These are phyloP conservation scores for Urocynchramus pylzowi DNA, from an alignment of 2,113 vertebrate species.

Conservation along the genomic window DNA sequence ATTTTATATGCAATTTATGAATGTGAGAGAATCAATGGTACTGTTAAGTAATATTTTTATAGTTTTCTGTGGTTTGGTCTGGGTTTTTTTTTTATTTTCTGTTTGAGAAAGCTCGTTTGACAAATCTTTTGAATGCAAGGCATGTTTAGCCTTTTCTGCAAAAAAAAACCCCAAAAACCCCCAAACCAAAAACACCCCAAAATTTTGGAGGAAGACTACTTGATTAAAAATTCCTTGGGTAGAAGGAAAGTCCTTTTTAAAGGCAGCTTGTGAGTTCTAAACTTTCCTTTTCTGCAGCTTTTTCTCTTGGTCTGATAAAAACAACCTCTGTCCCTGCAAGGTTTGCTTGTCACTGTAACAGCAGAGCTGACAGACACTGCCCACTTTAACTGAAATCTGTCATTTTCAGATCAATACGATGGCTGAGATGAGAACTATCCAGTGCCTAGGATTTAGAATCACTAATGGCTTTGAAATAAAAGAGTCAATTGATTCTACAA, in stretches of 20 bases:
- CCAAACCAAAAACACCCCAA: background rate
- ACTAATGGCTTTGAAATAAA: conserved; percentile 55
- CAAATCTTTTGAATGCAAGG: background rate
- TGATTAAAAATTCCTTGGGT: background rate
- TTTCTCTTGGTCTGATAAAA: background rate
- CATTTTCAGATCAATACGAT: background rate
- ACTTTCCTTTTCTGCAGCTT: background rate
- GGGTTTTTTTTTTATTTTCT: background rate
- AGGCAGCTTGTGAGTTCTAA: background rate
- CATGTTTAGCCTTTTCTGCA: background rate
- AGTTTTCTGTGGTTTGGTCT: background rate
- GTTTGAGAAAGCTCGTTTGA: background rate
- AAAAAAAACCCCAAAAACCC: too few species aligned
- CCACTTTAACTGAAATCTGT: background rate
- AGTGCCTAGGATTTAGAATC: conserved; percentile 3
- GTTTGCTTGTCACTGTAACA: background rate
- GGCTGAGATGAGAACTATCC: background rate
- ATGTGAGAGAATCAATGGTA: background rate
- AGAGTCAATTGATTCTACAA: conserved; percentile 17
- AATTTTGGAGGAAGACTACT: background rate
- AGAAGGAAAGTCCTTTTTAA: background rate
- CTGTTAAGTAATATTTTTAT: background rate
- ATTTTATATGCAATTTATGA: background rate
- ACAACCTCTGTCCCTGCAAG: background rate
- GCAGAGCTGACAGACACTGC: background rate